A percentile compares a stretch with the other conserved stretches of the same genome.
Evolutionary conservation across 2,797 vertebrate species (phyloP).

Genomic region (Eutrigla gurnardus): DNA sequence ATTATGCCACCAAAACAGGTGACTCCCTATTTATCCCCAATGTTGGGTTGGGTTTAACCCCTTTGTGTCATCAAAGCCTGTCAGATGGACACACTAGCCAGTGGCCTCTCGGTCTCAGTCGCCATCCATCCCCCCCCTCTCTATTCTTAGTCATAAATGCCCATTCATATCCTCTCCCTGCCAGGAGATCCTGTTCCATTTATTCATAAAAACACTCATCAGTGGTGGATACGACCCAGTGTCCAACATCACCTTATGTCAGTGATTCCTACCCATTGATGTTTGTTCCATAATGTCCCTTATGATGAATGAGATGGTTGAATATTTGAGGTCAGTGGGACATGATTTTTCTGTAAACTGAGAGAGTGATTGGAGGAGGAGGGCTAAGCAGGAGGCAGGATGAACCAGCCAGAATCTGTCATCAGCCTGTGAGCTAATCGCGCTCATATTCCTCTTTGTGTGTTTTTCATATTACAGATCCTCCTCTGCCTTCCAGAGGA

Average conservation of each 20-base stretch:
- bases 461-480: conserved; percentile 82
- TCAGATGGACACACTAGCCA: conserved; percentile 74
- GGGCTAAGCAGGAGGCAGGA: conserved; percentile 40
- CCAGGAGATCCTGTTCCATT: conserved; percentile 74
- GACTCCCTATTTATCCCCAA: conserved; percentile 80
- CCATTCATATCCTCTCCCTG: conserved; percentile 76
- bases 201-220: conserved; percentile 69
- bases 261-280: neutral
- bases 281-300: conserved; percentile 2
- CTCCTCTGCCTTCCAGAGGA: conserved; percentile 84
- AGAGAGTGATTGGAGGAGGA: conserved; percentile 21
- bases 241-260: conserved; percentile 21
- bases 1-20: conserved; percentile 86
- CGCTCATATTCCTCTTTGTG: conserved; percentile 76
- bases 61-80: conserved; percentile 85
- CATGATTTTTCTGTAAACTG: conserved; percentile 28
- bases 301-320: neutral
- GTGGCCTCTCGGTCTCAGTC: conserved; percentile 72
- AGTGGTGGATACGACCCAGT: conserved; percentile 30
- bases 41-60: conserved; percentile 83
- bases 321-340: conserved; percentile 31
- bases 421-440: conserved; percentile 66
- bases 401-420: conserved; percentile 75
- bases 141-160: conserved; percentile 81
- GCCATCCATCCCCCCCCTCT: conserved; percentile 44